These are phyloP conservation scores for Gambusia yucatana DNA, from an alignment of 2,797 vertebrate species.

Conservation along the genomic window DNA sequence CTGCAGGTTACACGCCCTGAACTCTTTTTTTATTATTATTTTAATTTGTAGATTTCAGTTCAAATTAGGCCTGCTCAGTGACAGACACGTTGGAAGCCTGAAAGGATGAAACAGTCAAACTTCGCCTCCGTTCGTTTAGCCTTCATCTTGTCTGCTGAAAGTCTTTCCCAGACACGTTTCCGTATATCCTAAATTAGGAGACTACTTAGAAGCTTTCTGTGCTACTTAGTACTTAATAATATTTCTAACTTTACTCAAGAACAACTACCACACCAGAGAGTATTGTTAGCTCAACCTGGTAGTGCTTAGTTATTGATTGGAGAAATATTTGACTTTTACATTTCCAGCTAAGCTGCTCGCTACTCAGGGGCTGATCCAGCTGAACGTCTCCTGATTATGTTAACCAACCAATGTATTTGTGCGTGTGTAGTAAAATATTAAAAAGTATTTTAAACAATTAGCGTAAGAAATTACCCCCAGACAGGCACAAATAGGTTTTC, in stretches of 20 bases:
- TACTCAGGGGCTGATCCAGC: background rate
- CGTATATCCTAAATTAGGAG: background rate
- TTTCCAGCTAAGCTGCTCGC: background rate
- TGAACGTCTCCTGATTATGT: background rate
- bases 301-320: background rate
- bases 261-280: background rate
- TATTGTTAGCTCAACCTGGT: background rate
- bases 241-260: background rate
- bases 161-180: background rate
- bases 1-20: conserved; percentile 38
- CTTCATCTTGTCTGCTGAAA: background rate
- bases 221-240: background rate
- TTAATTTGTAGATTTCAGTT: conserved; percentile 16
- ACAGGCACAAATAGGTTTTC: background rate
- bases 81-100: background rate
- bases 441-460: background rate
- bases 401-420: background rate
- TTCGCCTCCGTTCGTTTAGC: background rate
- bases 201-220: background rate
- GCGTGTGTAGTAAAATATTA: background rate
- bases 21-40: background rate
- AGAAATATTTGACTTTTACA: background rate
- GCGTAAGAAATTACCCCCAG: background rate
- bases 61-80: background rate
- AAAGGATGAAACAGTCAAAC: background rate